phyloP scores from a whole-genome alignment of 2,113 vertebrate genomes.

The Neogale vison region DNA sequence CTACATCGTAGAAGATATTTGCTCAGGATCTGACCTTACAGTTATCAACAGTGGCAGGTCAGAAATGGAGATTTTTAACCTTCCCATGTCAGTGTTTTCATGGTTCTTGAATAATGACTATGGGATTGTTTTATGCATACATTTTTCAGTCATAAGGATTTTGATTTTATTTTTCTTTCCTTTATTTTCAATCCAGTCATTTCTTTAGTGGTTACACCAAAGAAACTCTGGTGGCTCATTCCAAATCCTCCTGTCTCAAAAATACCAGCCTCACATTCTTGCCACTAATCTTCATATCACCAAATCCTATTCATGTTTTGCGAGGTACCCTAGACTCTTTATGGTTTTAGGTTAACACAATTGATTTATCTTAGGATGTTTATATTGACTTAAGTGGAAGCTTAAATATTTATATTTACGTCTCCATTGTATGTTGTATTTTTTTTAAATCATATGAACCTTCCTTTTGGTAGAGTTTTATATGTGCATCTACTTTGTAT shows the following conservation, averaged over 20 bases:
- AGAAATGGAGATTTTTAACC: slow-evolving; percentile 50
- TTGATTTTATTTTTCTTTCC: not conserved
- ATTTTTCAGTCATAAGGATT: not conserved
- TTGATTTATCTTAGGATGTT: not conserved
- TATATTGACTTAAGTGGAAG: not conserved
- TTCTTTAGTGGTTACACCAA: not conserved
- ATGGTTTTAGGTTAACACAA: not conserved
- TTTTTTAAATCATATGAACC: not conserved
- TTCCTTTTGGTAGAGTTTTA: not conserved
- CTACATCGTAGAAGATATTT: slow-evolving; percentile 96
- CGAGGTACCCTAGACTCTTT: not conserved
- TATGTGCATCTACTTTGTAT: not conserved
- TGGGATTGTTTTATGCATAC: not conserved
- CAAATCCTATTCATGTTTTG: not conserved
- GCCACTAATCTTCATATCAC: not conserved
- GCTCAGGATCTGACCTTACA: slow-evolving; percentile 91
- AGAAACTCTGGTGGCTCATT: not conserved
- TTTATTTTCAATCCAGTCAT: not conserved
- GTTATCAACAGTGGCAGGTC: slow-evolving; percentile 97
- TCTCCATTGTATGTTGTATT: not conserved
- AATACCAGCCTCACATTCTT: not conserved
- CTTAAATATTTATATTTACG: not conserved
- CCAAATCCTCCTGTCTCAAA: not conserved
- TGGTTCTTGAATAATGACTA: not conserved
- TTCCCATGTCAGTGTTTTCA: not conserved